These are phyloP conservation scores for Stenoptilia bipunctidactyla DNA, from an alignment of 2,888 invertebrate species.

Conservation along the genomic window DNA sequence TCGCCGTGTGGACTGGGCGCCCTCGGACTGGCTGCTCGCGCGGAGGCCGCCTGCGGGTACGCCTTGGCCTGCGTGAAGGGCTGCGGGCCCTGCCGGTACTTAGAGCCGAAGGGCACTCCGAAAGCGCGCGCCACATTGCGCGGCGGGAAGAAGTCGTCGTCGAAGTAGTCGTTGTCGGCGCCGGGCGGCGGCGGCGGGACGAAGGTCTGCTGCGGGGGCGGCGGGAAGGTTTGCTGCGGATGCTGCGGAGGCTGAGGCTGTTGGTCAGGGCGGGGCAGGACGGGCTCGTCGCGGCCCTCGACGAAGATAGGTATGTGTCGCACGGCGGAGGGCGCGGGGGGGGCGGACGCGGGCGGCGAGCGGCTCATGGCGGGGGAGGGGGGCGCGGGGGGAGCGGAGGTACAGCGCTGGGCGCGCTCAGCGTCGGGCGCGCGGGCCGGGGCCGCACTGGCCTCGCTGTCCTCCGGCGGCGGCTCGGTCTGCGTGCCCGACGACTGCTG, in stretches of 20 bases:
- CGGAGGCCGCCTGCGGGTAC: slow-evolving; percentile 45
- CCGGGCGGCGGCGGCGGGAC: slow-evolving; percentile 37
- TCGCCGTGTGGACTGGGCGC: slow-evolving; percentile 53
- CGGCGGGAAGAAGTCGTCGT: slow-evolving; percentile 51
- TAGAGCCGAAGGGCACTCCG: slow-evolving; percentile 49
- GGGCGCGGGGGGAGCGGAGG: slow-evolving; percentile 83
- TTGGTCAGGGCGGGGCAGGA: slow-evolving; percentile 68
- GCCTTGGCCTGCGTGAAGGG: slow-evolving; percentile 65
- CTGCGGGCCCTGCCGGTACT: slow-evolving; percentile 51
- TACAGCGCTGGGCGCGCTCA: slow-evolving; percentile 77
- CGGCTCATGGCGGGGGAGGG: slow-evolving; percentile 41
- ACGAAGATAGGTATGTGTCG: slow-evolving; percentile 91
- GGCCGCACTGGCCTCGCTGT: slow-evolving; percentile 82
- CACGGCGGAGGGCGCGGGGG: slow-evolving; percentile 72
- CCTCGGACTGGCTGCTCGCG: slow-evolving; percentile 42
- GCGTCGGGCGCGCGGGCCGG: slow-evolving; percentile 73
- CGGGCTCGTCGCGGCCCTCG: slow-evolving; percentile 86
- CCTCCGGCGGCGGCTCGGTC: slow-evolving; percentile 38
- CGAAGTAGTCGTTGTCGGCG: slow-evolving; percentile 55
- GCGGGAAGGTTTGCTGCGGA: slow-evolving; percentile 38
- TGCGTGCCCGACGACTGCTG: slow-evolving; percentile 39
- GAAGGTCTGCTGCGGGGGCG: slow-evolving; percentile 36
- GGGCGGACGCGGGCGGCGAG: slow-evolving; percentile 30
- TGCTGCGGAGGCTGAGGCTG: slow-evolving; percentile 33
- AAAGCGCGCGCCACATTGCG: slow-evolving; percentile 57